phyloP scores from a whole-genome alignment of 2,113 vertebrate species.

The Peromyscus californicus region DNA sequence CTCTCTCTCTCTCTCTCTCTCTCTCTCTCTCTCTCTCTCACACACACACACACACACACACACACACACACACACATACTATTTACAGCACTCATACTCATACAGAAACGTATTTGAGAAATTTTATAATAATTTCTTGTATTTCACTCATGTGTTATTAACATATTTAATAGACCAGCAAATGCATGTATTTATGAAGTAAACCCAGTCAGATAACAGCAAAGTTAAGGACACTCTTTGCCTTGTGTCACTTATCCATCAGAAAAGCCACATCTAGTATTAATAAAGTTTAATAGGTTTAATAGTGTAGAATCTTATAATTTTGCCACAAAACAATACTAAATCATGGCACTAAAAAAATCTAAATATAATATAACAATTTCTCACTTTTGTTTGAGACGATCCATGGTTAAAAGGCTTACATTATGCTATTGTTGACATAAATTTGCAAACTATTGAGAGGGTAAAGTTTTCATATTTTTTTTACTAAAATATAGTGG shows the following conservation, averaged over 20 bases:
- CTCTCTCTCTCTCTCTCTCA: not conserved
- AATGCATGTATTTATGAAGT: not conserved
- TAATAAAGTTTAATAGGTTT: not conserved
- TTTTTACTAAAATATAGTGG: not conserved
- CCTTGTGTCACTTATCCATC: not conserved
- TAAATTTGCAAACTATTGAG: not conserved
- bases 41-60: not conserved
- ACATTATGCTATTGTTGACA: not conserved
- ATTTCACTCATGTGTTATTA: fast-evolving
- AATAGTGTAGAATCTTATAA: not conserved
- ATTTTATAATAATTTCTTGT: not conserved
- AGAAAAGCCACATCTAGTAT: not conserved
- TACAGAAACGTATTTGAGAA: not conserved
- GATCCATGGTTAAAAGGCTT: not conserved
- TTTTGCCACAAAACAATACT: not conserved
- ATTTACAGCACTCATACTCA: too few species aligned
- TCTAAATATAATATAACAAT: not conserved
- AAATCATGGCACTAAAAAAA: not conserved
- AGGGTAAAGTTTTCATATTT: not conserved
- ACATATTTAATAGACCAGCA: not conserved
- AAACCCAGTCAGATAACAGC: not conserved
- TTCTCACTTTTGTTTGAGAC: not conserved
- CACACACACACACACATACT: not conserved
- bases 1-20: too few species aligned
- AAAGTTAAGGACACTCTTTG: not conserved